Conservation (phyloP, 2,797 vertebrate species). For the Thalassophryne amazonica region DNA sequence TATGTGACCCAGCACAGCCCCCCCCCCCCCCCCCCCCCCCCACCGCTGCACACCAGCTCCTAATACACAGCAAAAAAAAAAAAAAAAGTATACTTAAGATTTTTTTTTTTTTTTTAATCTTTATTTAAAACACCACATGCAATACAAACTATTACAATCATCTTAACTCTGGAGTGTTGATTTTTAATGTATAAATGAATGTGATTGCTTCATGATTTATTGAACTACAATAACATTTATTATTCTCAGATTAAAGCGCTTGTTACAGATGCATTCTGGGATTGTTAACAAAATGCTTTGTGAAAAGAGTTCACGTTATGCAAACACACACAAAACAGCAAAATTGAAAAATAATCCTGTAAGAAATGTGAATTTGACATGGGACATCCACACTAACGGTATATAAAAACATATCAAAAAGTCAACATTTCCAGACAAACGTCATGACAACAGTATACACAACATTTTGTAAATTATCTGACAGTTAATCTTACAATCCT, state of each 20-base stretch:
- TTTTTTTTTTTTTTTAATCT: no score
- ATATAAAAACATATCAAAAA: conserved; percentile 66
- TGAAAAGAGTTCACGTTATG: conserved; percentile 26
- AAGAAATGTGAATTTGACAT: conserved; percentile 35
- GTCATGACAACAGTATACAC: conserved; percentile 31
- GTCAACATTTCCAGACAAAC: conserved; percentile 42
- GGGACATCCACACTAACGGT: conserved; percentile 45
- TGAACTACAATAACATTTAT: conserved; percentile 48
- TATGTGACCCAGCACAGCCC: conserved; percentile 62
- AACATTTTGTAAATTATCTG: conserved; percentile 13
- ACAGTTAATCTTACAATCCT: conserved; percentile 39
- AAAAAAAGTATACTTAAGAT: no score
- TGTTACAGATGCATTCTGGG: conserved; percentile 24
- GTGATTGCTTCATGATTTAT: conserved; percentile 49
- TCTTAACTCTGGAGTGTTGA: conserved; percentile 58
- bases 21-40: no score
- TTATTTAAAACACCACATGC: conserved; percentile 65
- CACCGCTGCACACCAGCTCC: no score
- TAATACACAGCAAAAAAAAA: no score
- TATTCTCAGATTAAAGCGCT: conserved; percentile 35
- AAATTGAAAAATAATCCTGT: conserved; percentile 25
- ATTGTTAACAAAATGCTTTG: conserved; percentile 13
- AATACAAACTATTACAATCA: conserved; percentile 40
- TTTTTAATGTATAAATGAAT: conserved; percentile 40
- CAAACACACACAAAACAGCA: no score